A percentile compares a stretch with the other conserved stretches of the same genome.
Evolutionary conservation across 2,113 vertebrate genomes (phyloP).

Genomic region (Terrapene triunguis): DNA sequence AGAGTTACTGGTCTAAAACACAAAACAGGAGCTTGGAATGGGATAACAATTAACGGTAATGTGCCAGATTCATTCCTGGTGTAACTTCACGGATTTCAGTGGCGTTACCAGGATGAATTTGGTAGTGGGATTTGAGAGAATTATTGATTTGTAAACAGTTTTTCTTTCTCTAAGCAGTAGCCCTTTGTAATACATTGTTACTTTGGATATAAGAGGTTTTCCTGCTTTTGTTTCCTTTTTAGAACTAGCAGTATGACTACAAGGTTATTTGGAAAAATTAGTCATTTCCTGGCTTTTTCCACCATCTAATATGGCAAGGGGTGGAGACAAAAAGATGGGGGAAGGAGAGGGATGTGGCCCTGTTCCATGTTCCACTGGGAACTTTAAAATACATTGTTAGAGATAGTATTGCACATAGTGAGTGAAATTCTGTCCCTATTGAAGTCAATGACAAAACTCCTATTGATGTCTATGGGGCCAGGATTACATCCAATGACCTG

Average conservation of each 20-base stretch:
- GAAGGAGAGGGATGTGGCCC: background rate
- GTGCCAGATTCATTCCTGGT: background rate
- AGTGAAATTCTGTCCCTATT: background rate
- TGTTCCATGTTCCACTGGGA: background rate
- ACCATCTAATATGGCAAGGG: slow-evolving; percentile 49
- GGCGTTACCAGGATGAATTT: background rate
- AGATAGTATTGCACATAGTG: background rate
- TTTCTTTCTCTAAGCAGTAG: slow-evolving; percentile 16
- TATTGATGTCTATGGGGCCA: background rate
- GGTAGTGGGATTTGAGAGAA: background rate
- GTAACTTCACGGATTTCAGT: background rate
- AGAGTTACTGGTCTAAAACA: background rate
- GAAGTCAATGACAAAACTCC: background rate
- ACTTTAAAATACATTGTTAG: background rate
- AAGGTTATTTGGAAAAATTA: slow-evolving; percentile 73
- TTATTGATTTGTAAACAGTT: slow-evolving; percentile 1
- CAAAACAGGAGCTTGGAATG: background rate
- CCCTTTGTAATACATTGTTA: slow-evolving; percentile 60
- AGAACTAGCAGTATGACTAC: slow-evolving; percentile 47
- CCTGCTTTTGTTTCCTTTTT: slow-evolving; percentile 80
- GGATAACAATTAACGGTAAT: background rate
- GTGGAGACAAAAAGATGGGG: slow-evolving; percentile 24
- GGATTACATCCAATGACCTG: background rate
- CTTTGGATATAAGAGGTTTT: slow-evolving; percentile 65
- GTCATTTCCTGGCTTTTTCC: slow-evolving; percentile 81